A percentile compares a stretch with the other conserved stretches of the same genome.
Evolutionary conservation across 2,888 invertebrate species (phyloP).

Genomic region (Ecdyonurus torrentis): DNA sequence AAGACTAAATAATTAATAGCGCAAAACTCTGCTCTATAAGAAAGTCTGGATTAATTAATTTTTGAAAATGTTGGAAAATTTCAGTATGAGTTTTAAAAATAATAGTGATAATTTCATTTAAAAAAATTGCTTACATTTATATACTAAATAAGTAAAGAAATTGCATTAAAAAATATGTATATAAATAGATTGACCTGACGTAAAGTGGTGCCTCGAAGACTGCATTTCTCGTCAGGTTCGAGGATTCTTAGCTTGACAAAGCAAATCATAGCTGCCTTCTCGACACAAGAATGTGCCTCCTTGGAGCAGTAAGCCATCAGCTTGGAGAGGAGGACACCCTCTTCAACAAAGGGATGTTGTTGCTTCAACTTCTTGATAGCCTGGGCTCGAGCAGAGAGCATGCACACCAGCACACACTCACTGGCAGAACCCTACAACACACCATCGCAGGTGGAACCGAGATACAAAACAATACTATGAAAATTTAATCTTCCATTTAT

Average conservation of each 20-base stretch:
- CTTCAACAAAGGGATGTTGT: conserved; percentile 72
- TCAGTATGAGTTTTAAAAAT: no score
- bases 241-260: conserved; percentile 80
- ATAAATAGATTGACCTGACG: conserved; percentile 54
- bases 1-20: no score
- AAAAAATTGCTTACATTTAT: no score
- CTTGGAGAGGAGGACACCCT: conserved; percentile 76
- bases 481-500: no score
- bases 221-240: conserved; percentile 71
- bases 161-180: no score
- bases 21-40: no score
- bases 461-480: no score
- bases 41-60: no score
- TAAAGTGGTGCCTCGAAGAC: conserved; percentile 62
- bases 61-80: no score
- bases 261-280: conserved; percentile 87
- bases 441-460: no score
- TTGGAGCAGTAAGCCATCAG: conserved; percentile 85
- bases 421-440: conserved; percentile 89
- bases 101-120: no score
- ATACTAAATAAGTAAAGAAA: no score
- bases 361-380: conserved; percentile 72
- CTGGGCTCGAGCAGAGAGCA: conserved; percentile 83
- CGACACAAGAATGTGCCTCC: conserved; percentile 83
- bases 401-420: conserved; percentile 81